Evolutionary conservation across 2,888 invertebrate genomes (phyloP).

Genomic region (Lamellibrachia columna): DNA sequence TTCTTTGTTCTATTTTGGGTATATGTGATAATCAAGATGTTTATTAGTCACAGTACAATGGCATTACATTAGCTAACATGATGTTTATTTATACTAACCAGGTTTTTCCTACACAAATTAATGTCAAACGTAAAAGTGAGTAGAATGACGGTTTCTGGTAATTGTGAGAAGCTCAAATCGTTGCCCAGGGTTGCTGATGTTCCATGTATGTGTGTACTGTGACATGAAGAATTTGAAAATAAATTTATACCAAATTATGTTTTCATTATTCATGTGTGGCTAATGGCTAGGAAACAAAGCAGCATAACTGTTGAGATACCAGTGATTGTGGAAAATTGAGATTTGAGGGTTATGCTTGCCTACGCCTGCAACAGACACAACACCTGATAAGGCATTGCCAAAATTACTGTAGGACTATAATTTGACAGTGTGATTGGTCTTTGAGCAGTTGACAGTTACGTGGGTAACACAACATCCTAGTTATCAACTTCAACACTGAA

Average conservation of each 20-base stretch:
- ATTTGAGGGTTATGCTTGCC: too few relatives aligned
- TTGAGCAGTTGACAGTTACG: too few relatives aligned
- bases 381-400: too few relatives aligned
- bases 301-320: too few relatives aligned
- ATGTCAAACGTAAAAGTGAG: neutral
- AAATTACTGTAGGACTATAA: too few relatives aligned
- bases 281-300: too few relatives aligned
- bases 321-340: too few relatives aligned
- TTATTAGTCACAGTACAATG: neutral
- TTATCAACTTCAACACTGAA: too few relatives aligned
- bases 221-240: neutral
- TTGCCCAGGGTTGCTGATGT: neutral
- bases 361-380: too few relatives aligned
- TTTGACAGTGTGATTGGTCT: too few relatives aligned
- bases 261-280: neutral
- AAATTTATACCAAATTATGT: conserved; percentile 3
- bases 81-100: neutral
- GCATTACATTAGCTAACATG: neutral
- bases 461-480: too few relatives aligned
- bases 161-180: neutral
- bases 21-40: neutral
- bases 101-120: neutral
- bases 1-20: neutral
- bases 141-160: neutral
- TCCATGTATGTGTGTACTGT: neutral